Evolutionary conservation across 2,888 invertebrate genomes (phyloP).

Genomic region (Gryllus longicercus): DNA sequence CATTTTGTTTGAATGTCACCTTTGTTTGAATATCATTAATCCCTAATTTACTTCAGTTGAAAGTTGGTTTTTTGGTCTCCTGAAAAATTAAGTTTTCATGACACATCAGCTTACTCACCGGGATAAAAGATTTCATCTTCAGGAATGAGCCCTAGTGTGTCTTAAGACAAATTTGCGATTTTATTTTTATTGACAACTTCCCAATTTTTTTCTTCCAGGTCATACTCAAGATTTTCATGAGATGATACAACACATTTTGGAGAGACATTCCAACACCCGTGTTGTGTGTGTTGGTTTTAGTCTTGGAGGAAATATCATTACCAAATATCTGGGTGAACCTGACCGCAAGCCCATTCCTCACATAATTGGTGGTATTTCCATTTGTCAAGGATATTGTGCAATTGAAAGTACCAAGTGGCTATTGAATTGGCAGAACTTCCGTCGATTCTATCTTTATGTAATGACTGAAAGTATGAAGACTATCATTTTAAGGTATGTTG

Average conservation of each 20-base stretch:
- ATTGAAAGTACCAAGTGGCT: slow-evolving; percentile 79
- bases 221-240: slow-evolving; percentile 83
- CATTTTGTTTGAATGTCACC: too few relatives aligned
- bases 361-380: slow-evolving; percentile 84
- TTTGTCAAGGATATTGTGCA: slow-evolving; percentile 93
- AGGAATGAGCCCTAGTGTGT: too few relatives aligned
- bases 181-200: too few relatives aligned
- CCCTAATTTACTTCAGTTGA: too few relatives aligned
- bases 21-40: too few relatives aligned
- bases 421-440: slow-evolving; percentile 83
- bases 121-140: too few relatives aligned
- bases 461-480: slow-evolving; percentile 91
- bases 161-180: too few relatives aligned
- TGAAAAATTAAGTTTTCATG: too few relatives aligned
- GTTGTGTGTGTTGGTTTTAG: slow-evolving; percentile 88
- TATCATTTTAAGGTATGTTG: slow-evolving; percentile 48
- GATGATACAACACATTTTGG: slow-evolving; percentile 73
- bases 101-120: too few relatives aligned
- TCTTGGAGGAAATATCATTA: slow-evolving; percentile 87
- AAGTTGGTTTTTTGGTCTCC: too few relatives aligned
- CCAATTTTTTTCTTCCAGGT: slow-evolving; percentile 55
- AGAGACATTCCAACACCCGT: slow-evolving; percentile 70
- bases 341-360: slow-evolving; percentile 60
- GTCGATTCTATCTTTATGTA: slow-evolving; percentile 83
- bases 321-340: slow-evolving; percentile 86